A percentile compares a stretch with the other conserved stretches of the same genome.
These are phyloP conservation scores for Onychorhynchus coronatus DNA, from an alignment of 2,113 vertebrate genomes.

Conservation along the genomic window DNA sequence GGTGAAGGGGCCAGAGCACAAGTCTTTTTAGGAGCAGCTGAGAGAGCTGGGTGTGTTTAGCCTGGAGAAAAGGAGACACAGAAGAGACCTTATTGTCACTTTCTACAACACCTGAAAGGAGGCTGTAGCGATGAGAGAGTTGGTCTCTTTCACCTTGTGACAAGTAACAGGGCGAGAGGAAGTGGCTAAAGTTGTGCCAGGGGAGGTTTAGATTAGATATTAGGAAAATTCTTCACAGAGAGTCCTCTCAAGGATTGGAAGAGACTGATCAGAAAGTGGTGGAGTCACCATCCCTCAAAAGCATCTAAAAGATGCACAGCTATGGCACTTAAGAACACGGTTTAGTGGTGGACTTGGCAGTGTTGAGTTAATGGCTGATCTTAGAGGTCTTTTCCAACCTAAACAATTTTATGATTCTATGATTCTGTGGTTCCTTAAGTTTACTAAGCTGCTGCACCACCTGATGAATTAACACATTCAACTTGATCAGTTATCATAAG, in stretches of 20 bases:
- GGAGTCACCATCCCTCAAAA: not conserved
- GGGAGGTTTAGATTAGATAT: not conserved
- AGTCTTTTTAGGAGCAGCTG: not conserved
- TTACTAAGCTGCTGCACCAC: not conserved
- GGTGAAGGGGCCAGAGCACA: not conserved
- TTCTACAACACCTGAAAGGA: not conserved
- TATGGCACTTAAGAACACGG: no score
- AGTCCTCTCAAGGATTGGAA: not conserved
- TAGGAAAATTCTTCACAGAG: not conserved
- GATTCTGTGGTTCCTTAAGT: not conserved
- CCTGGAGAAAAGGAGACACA: not conserved
- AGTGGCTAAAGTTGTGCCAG: not conserved
- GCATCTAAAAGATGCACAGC: not conserved
- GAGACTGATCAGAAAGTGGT: not conserved
- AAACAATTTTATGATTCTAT: not conserved
- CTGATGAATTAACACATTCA: not conserved
- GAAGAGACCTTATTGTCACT: no score
- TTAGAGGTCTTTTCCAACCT: not conserved
- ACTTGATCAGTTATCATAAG: not conserved
- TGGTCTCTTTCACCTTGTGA: not conserved
- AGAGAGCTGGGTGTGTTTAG: not conserved
- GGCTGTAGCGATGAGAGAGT: accelerated
- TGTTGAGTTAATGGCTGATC: not conserved
- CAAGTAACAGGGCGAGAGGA: not conserved
- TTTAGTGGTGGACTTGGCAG: not conserved